Evolutionary conservation across 2,797 vertebrate genomes (phyloP).

Genomic region (Eulemur rubriventer): DNA sequence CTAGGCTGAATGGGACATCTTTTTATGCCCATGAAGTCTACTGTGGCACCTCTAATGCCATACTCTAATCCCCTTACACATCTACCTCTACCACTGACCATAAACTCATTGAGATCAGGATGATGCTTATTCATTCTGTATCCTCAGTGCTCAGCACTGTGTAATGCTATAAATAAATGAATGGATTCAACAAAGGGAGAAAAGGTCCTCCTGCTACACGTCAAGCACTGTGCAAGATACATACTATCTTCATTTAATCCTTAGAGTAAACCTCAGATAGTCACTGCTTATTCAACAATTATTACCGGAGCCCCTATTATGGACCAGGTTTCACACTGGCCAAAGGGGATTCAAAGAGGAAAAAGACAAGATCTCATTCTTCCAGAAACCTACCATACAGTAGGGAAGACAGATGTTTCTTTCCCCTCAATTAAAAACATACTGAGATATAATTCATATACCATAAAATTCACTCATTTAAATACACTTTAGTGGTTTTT

Average conservation of each 20-base stretch:
- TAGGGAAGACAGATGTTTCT: not conserved
- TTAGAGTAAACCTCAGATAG: not conserved
- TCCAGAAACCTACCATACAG: not conserved
- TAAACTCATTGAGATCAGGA: not conserved
- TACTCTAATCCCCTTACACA: not conserved
- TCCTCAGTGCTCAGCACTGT: not conserved
- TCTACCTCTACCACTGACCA: not conserved
- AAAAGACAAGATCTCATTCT: not conserved
- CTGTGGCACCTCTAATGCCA: not conserved
- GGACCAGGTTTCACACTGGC: not conserved
- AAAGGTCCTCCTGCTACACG: not conserved
- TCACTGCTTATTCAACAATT: conserved; percentile 6
- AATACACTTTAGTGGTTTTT: not conserved
- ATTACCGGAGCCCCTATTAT: not conserved
- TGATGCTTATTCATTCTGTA: not conserved
- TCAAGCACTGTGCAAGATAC: not conserved
- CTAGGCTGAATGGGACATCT: not conserved
- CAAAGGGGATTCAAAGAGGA: not conserved
- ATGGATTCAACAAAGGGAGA: not conserved
- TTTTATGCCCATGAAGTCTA: not conserved
- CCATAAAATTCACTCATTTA: not conserved
- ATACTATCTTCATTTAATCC: not conserved
- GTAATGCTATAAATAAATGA: not conserved
- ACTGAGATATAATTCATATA: not conserved
- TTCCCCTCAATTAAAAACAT: not conserved